Conservation (phyloP, 2,888 invertebrate genomes). For the Drosophila fungiperda region DNA sequence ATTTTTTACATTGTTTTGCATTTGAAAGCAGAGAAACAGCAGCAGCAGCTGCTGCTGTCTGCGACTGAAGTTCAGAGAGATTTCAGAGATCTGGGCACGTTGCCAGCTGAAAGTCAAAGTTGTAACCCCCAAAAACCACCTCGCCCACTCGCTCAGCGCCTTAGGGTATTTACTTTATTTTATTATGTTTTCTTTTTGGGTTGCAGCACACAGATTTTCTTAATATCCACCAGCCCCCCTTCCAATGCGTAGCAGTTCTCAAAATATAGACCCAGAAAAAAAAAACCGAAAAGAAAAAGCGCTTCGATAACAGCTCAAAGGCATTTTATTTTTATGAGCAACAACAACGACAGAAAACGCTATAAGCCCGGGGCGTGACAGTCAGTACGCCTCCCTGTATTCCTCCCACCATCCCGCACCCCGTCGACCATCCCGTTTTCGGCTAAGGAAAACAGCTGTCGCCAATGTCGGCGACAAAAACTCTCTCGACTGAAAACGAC, state of each 20-base stretch:
- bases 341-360: slow-evolving; percentile 28
- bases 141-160: background rate
- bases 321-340: slow-evolving; percentile 70
- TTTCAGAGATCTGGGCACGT: slow-evolving; percentile 29
- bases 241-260: slow-evolving; percentile 28
- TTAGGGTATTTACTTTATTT: slow-evolving; percentile 26
- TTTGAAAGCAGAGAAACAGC: slow-evolving; percentile 26
- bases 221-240: slow-evolving; percentile 33
- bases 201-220: slow-evolving; percentile 57
- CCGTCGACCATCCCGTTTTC: background rate
- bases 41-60: slow-evolving; percentile 3
- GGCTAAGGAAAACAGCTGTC: slow-evolving; percentile 60
- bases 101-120: slow-evolving; percentile 59
- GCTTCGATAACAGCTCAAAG: slow-evolving; percentile 65
- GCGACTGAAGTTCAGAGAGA: slow-evolving; percentile 42
- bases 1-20: slow-evolving; percentile 11
- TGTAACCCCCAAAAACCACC: slow-evolving; percentile 17
- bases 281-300: slow-evolving; percentile 8
- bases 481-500: slow-evolving; percentile 43
- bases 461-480: slow-evolving; percentile 60
- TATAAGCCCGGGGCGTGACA: slow-evolving; percentile 34
- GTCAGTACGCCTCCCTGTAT: background rate
- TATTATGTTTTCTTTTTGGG: slow-evolving; percentile 13
- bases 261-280: slow-evolving; percentile 42
- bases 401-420: background rate